Conservation (phyloP, 2,113 vertebrate genomes). For the Melanocharis versteri region DNA sequence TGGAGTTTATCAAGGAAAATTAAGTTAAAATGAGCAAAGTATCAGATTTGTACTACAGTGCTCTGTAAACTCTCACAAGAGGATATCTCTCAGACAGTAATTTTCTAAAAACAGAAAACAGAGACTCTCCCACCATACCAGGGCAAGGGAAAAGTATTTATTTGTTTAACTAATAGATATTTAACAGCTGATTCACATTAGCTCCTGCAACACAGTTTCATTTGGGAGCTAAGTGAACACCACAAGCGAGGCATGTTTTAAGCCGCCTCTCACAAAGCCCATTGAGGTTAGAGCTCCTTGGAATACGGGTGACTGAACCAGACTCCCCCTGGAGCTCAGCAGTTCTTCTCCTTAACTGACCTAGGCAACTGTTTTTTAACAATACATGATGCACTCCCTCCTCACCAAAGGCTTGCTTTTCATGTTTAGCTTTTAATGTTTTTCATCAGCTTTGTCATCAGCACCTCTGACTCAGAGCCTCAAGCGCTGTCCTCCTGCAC, state of each 20-base stretch:
- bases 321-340: background rate
- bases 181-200: constrained; percentile 3
- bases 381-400: background rate
- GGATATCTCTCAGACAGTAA: background rate
- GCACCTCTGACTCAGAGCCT: background rate
- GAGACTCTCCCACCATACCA: background rate
- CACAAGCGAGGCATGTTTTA: background rate
- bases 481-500: background rate
- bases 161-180: background rate
- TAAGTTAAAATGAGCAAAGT: background rate
- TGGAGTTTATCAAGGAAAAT: background rate
- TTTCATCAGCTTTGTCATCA: constrained; percentile 31
- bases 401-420: background rate
- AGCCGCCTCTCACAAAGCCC: background rate
- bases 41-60: background rate
- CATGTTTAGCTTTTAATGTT: background rate
- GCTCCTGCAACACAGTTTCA: background rate
- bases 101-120: background rate
- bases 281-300: background rate
- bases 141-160: background rate
- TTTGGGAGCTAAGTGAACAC: background rate
- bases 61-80: background rate
- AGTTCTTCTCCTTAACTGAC: constrained; percentile 9
- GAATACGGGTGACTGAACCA: background rate
- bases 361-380: background rate